Conservation (phyloP, 2,797 vertebrate genomes). For the Myotis vivesi region DNA sequence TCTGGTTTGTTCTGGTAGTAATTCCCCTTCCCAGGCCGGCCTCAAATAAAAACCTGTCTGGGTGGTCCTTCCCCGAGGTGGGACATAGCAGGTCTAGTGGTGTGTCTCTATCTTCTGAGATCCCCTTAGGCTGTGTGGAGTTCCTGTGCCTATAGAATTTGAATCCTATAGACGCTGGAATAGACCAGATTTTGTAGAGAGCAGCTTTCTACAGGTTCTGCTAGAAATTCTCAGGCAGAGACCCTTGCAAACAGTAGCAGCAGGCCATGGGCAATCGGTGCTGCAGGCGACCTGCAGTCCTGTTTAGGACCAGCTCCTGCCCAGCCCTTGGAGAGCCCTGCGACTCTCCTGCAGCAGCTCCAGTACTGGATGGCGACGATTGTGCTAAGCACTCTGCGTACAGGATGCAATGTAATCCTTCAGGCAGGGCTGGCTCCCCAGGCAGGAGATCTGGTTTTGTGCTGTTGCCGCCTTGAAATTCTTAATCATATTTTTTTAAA, state of each 20-base stretch:
- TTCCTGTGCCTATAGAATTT: neutral
- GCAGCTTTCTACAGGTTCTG: neutral
- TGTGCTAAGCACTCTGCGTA: neutral
- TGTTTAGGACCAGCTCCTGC: no score
- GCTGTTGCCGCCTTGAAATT: neutral
- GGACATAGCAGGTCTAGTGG: neutral
- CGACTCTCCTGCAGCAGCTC: accelerated
- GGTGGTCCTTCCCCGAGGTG: neutral
- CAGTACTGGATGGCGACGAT: accelerated
- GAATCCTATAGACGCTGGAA: neutral
- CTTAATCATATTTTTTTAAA: neutral
- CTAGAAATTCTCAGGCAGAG: neutral
- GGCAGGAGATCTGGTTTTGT: neutral
- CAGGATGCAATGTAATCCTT: neutral
- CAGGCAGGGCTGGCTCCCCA: neutral
- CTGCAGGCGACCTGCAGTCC: neutral
- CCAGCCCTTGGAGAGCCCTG: neutral
- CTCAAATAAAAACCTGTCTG: neutral
- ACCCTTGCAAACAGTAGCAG: neutral
- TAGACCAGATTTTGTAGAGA: neutral
- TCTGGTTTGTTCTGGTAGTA: neutral
- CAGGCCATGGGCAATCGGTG: accelerated
- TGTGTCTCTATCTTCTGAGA: neutral
- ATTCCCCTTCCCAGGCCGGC: neutral
- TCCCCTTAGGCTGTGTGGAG: neutral